Conservation (phyloP, 2,113 vertebrate genomes). For the Pollachius pollachius region DNA sequence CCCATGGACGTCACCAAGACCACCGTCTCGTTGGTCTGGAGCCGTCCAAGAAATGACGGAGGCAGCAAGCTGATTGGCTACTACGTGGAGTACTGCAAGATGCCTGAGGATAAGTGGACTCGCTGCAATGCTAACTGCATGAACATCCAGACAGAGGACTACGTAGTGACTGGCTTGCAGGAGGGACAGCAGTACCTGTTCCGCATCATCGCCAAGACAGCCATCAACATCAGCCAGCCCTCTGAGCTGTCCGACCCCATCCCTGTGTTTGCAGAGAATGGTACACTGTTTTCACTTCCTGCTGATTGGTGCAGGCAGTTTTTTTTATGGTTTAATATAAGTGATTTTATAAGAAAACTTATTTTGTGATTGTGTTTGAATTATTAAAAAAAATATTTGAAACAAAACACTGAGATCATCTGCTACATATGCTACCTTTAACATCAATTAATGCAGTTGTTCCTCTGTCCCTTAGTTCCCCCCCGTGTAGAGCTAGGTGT, state of each 20-base stretch:
- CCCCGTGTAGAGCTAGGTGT: constrained; percentile 91
- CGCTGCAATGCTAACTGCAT: constrained; percentile 87
- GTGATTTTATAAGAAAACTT: too few species aligned
- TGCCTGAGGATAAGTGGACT: constrained; percentile 90
- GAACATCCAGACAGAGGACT: constrained; percentile 89
- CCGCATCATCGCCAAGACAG: constrained; percentile 91
- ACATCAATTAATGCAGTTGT: too few species aligned
- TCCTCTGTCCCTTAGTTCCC: constrained; percentile 76
- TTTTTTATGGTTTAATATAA: too few species aligned
- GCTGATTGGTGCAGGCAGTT: background rate
- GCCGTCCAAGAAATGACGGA: constrained; percentile 90
- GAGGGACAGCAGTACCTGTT: constrained; percentile 91
- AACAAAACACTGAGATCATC: too few species aligned
- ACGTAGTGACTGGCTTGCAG: constrained; percentile 86
- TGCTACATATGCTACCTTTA: too few species aligned
- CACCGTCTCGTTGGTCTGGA: constrained; percentile 89
- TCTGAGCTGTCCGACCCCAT: constrained; percentile 95
- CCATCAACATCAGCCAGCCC: constrained; percentile 86
- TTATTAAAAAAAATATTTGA: too few species aligned
- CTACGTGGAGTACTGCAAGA: constrained; percentile 87
- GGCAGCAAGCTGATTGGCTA: constrained; percentile 96
- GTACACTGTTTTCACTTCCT: constrained; percentile 63
- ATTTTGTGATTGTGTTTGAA: too few species aligned
- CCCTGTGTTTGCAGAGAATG: constrained; percentile 86
- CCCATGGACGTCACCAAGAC: constrained; percentile 88